Percentiles rank a stretch among this genome's conserved stretches.
Conservation (phyloP, 23 tunicate species). For the Trididemnum clinides region DNA sequence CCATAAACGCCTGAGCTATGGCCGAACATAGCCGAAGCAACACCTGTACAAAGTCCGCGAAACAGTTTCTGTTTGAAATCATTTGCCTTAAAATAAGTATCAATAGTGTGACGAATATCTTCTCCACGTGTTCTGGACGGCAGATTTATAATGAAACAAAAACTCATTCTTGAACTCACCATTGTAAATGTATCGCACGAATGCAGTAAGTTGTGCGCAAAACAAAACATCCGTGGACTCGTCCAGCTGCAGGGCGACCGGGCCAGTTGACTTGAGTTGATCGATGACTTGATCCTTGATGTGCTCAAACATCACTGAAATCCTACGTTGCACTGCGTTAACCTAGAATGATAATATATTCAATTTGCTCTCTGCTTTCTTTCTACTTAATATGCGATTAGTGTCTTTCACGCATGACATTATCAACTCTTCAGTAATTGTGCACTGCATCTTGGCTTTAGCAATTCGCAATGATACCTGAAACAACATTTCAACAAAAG, state of each 20-base stretch:
- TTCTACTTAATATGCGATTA: conserved; percentile 20
- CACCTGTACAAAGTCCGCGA: conserved; percentile 38
- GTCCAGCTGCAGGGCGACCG: conserved; percentile 17
- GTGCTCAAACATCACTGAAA: conserved; percentile 18
- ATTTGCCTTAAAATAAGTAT: conserved; percentile 29
- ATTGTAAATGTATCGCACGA: conserved; percentile 24
- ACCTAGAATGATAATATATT: neutral
- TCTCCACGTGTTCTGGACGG: conserved; percentile 42
- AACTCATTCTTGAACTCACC: conserved; percentile 18
- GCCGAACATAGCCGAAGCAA: conserved; percentile 41
- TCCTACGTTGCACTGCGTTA: conserved; percentile 27
- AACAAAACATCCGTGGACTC: conserved; percentile 25
- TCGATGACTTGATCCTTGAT: conserved; percentile 25
- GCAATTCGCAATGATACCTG: conserved; percentile 22
- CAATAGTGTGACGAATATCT: conserved; percentile 34
- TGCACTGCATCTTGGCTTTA: conserved; percentile 21
- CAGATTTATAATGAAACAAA: conserved; percentile 31
- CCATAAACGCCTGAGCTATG: conserved; percentile 42
- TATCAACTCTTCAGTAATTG: conserved; percentile 25
- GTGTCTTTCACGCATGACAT: no score
- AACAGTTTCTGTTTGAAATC: conserved; percentile 29
- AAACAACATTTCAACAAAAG: neutral
- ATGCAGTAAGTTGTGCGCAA: conserved; percentile 38
- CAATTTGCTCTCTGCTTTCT: conserved; percentile 25
- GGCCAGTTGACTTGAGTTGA: neutral